These are phyloP conservation scores for Neotoxoptera formosana DNA, from an alignment of 1,140 invertebrate species.

Conservation along the genomic window DNA sequence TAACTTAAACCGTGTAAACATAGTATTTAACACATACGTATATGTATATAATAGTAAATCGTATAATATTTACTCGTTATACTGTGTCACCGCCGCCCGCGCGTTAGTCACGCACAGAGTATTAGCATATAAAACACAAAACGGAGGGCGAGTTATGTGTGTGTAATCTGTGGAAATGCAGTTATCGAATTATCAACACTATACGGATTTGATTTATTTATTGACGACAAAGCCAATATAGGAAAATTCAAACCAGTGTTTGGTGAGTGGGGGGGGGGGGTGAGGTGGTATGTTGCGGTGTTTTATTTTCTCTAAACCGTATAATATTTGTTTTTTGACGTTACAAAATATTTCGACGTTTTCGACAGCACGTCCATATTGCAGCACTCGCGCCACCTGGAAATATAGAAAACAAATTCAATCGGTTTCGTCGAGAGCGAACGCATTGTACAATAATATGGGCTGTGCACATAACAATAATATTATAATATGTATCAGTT, in stretches of 20 bases:
- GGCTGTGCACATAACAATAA: no score
- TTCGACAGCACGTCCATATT: no score
- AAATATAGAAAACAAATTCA: neutral
- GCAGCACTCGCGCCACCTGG: no score
- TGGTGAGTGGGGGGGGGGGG: no score
- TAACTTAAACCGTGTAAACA: neutral
- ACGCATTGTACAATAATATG: no score
- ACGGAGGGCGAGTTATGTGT: slow-evolving; percentile 12
- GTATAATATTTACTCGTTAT: slow-evolving; percentile 4
- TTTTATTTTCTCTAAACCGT: neutral
- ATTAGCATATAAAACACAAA: slow-evolving; percentile 19
- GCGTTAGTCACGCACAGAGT: neutral
- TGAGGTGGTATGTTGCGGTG: no score
- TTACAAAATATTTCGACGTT: no score
- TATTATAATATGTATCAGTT: no score
- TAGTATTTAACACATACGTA: neutral
- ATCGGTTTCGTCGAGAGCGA: neutral
- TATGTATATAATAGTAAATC: neutral
- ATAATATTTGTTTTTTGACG: neutral
- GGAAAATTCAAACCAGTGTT: neutral
- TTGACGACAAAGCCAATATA: neutral
- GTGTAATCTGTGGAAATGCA: neutral
- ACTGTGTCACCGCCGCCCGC: no score
- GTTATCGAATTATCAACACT: slow-evolving; percentile 6
- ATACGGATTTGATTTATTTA: slow-evolving; percentile 18